Percentiles rank a stretch among this genome's conserved stretches.
These are phyloP conservation scores for Rhineura floridana DNA, from an alignment of 2,113 vertebrate genomes.

Conservation along the genomic window DNA sequence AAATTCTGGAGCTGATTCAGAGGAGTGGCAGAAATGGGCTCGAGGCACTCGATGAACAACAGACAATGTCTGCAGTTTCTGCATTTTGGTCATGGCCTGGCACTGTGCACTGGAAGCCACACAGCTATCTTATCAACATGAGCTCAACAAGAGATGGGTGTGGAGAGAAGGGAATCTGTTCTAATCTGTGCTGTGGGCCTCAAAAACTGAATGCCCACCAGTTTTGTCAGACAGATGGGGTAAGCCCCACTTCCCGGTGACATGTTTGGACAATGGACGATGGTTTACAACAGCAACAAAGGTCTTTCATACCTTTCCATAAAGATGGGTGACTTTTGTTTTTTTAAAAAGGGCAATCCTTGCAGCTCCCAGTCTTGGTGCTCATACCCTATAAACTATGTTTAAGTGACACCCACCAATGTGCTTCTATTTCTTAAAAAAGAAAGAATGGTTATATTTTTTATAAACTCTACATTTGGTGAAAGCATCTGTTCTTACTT, in stretches of 20 bases:
- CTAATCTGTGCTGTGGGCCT: slow-evolving; percentile 52
- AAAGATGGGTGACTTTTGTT: neutral
- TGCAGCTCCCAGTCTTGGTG: neutral
- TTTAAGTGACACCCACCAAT: neutral
- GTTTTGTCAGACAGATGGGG: slow-evolving; percentile 21
- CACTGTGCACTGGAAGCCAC: slow-evolving; percentile 32
- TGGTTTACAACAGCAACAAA: slow-evolving; percentile 21
- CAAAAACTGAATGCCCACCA: slow-evolving; percentile 55
- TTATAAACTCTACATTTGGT: slow-evolving; percentile 23
- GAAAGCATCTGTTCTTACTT: slow-evolving; percentile 37
- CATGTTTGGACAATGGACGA: slow-evolving; percentile 41
- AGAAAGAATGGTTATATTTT: neutral
- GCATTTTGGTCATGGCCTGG: slow-evolving; percentile 56
- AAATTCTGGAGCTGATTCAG: slow-evolving; percentile 45
- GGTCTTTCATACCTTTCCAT: neutral
- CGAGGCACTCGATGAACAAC: slow-evolving; percentile 54
- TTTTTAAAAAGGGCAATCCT: slow-evolving; percentile 11
- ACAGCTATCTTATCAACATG: slow-evolving; percentile 53
- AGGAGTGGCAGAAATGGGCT: slow-evolving; percentile 15
- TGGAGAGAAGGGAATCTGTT: slow-evolving; percentile 13
- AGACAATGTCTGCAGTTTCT: slow-evolving; percentile 59
- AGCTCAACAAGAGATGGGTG: slow-evolving; percentile 26
- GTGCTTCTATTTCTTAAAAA: neutral
- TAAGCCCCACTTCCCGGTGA: slow-evolving; percentile 22
- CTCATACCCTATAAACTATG: slow-evolving; percentile 14